Percentiles rank a stretch among this genome's conserved stretches.
phyloP scores from a whole-genome alignment of 2,797 vertebrate genomes.

The Myoxocephalus aenaeus region DNA sequence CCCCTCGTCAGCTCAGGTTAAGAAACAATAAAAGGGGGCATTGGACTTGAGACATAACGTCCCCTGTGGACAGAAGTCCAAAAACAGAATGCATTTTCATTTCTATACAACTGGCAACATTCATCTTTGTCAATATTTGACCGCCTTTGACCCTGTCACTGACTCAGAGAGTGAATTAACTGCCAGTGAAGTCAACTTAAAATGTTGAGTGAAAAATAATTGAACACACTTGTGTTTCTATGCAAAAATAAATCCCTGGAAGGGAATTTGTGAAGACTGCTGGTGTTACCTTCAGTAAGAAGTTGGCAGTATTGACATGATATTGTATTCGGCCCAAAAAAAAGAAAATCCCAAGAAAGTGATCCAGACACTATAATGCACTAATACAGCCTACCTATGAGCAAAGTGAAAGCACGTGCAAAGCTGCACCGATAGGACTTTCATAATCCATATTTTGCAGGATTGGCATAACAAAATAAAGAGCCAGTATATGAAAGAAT shows the following conservation, averaged over 20 bases:
- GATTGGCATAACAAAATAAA: slow-evolving; percentile 66
- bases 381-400: slow-evolving; percentile 1
- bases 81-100: background rate
- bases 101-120: background rate
- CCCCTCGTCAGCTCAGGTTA: background rate
- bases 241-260: background rate
- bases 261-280: background rate
- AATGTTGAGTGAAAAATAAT: background rate
- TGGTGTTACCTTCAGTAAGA: background rate
- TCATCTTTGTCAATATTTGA: slow-evolving; percentile 3
- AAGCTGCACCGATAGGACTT: slow-evolving; percentile 54
- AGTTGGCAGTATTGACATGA: background rate
- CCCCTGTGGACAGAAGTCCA: background rate
- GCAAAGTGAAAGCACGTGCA: slow-evolving; percentile 22
- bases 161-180: slow-evolving; percentile 6
- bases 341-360: slow-evolving; percentile 15
- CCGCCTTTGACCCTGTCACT: background rate
- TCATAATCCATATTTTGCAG: slow-evolving; percentile 67
- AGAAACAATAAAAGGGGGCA: background rate
- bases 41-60: background rate
- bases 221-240: slow-evolving; percentile 9
- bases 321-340: background rate
- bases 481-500: slow-evolving; percentile 70
- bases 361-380: slow-evolving; percentile 5
- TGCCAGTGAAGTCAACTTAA: slow-evolving; percentile 2